Percentiles rank a stretch among this genome's conserved stretches.
Conservation (phyloP, 2,888 invertebrate genomes). For the Trypoxylon attenuatum region DNA sequence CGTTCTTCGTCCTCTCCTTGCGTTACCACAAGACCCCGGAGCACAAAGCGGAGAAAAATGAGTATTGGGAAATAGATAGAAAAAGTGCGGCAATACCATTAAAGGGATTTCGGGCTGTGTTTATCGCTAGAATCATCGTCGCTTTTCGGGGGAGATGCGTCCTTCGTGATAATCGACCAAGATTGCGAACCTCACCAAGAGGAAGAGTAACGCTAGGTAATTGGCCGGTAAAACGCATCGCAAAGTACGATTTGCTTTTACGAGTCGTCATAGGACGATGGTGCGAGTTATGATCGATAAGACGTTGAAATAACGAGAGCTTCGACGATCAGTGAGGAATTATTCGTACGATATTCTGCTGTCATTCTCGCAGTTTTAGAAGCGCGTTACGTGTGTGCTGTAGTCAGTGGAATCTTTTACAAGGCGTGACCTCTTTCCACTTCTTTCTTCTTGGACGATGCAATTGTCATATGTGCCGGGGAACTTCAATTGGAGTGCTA, state of each 20-base stretch:
- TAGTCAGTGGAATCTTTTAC: slow-evolving; percentile 16
- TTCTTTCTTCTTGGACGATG: neutral
- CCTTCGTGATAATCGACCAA: slow-evolving; percentile 17
- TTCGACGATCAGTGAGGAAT: no score
- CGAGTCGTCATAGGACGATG: no score
- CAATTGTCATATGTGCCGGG: slow-evolving; percentile 1
- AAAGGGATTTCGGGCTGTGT: slow-evolving; percentile 14
- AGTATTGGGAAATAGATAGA: slow-evolving; percentile 34
- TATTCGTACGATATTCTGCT: no score
- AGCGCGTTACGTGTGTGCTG: no score
- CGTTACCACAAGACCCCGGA: slow-evolving; percentile 1
- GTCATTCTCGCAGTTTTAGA: no score
- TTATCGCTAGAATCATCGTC: slow-evolving; percentile 37
- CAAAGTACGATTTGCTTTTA: no score
- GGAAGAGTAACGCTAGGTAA: slow-evolving; percentile 13
- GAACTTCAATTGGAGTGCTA: slow-evolving; percentile 21
- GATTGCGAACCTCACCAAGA: no score
- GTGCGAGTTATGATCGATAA: no score
- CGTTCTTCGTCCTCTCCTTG: neutral
- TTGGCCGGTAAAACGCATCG: no score
- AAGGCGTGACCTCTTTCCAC: slow-evolving; percentile 31
- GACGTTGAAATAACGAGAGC: no score
- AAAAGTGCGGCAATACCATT: slow-evolving; percentile 23
- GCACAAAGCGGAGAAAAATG: slow-evolving; percentile 25
- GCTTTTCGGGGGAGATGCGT: neutral